Conservation (phyloP, 2,888 invertebrate genomes). For the Amorpha juglandis region DNA sequence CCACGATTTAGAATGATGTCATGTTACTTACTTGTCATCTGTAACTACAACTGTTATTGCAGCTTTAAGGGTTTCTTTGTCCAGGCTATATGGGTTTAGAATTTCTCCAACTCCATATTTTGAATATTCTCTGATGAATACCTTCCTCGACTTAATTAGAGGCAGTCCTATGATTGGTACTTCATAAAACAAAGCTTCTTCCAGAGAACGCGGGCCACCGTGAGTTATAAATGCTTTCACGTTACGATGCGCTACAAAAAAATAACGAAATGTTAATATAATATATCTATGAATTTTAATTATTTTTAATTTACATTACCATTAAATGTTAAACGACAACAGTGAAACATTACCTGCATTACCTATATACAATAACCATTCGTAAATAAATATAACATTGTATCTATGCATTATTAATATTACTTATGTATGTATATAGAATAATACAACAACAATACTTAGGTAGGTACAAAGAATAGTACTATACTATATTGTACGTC, state of each 20-base stretch:
- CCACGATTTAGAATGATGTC: neutral
- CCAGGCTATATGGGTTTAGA: constrained; percentile 65
- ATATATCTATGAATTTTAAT: neutral
- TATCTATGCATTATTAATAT: no score
- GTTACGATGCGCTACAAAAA: constrained; percentile 71
- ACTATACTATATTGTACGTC: no score
- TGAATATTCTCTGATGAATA: constrained; percentile 68
- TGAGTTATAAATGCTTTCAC: constrained; percentile 74
- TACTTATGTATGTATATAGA: no score
- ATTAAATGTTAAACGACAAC: no score
- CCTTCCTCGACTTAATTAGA: constrained; percentile 61
- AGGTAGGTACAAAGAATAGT: no score
- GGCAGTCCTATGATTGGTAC: constrained; percentile 75
- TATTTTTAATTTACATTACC: no score
- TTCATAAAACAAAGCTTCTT: constrained; percentile 74
- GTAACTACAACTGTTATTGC: constrained; percentile 56
- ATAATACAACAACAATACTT: no score
- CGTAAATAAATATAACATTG: no score
- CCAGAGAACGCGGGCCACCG: constrained; percentile 74
- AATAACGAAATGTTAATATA: neutral
- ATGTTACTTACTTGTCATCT: constrained; percentile 59
- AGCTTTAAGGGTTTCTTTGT: constrained; percentile 63
- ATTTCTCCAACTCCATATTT: constrained; percentile 69
- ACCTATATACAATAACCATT: no score
- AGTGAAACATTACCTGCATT: no score